phyloP scores from a whole-genome alignment of 1,140 invertebrate genomes.

The Rhyzopertha dominica region DNA sequence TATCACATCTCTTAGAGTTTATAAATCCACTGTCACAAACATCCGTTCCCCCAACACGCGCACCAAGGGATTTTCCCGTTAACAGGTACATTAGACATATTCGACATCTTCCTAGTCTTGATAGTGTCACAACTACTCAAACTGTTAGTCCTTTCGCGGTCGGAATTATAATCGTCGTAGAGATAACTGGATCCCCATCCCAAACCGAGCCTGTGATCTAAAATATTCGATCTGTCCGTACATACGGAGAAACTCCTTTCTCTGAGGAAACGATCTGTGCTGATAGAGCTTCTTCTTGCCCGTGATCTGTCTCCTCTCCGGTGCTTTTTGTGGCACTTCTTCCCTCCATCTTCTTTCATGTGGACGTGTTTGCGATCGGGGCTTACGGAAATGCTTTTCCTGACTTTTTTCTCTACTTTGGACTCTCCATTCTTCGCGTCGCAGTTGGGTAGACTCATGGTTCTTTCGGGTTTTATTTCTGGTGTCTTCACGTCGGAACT shows the following conservation, averaged over 20 bases:
- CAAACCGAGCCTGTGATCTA: slow-evolving; percentile 24
- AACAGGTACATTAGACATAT: slow-evolving; percentile 47
- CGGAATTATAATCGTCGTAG: slow-evolving; percentile 49
- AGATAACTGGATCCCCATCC: slow-evolving; percentile 22
- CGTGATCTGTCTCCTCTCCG: slow-evolving; percentile 29
- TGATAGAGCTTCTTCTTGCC: slow-evolving; percentile 22
- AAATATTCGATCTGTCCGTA: slow-evolving; percentile 37
- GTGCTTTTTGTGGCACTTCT: slow-evolving; percentile 36
- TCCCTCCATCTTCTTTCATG: slow-evolving; percentile 26
- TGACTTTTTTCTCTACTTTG: slow-evolving; percentile 14
- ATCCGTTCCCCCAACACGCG: slow-evolving; percentile 83
- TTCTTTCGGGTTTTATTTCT: too few species aligned
- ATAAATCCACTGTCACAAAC: slow-evolving; percentile 57
- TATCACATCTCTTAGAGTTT: too few species aligned
- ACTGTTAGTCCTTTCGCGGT: slow-evolving; percentile 65
- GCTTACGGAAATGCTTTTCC: slow-evolving; percentile 37
- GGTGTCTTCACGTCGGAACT: slow-evolving; percentile 21
- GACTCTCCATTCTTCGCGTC: slow-evolving; percentile 17
- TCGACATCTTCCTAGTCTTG: slow-evolving; percentile 54
- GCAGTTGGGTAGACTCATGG: too few species aligned
- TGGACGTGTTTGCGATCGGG: slow-evolving; percentile 38
- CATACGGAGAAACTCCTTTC: slow-evolving; percentile 40
- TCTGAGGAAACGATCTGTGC: slow-evolving; percentile 26
- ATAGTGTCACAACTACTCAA: slow-evolving; percentile 54
- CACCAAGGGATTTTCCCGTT: slow-evolving; percentile 78